Conservation (phyloP, 1,140 invertebrate genomes). For the Zaprionus kolodkinae region DNA sequence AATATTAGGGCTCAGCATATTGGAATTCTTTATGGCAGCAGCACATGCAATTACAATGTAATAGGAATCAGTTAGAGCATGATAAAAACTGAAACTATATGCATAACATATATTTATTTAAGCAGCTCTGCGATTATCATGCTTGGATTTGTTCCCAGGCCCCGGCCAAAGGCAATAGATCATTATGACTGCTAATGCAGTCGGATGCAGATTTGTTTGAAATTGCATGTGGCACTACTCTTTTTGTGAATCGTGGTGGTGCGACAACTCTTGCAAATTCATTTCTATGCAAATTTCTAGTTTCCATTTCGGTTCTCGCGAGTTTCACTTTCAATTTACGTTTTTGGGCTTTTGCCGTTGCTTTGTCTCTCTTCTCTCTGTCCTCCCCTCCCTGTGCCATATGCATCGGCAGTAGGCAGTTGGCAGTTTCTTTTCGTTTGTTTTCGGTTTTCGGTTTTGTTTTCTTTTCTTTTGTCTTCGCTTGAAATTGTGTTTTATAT, state of each 20-base stretch:
- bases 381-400: not conserved
- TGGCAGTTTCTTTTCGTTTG: constrained; percentile 29
- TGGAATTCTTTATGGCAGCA: constrained; percentile 57
- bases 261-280: constrained; percentile 74
- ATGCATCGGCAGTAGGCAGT: constrained; percentile 3
- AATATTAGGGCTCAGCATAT: constrained; percentile 21
- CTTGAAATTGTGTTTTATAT: constrained; percentile 81
- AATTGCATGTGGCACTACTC: not conserved
- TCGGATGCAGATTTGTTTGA: constrained; percentile 3
- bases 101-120: not conserved
- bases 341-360: constrained; percentile 67
- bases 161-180: not conserved
- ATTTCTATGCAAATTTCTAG: constrained; percentile 83
- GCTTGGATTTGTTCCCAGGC: not conserved
- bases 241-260: not conserved
- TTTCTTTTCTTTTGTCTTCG: constrained; percentile 71
- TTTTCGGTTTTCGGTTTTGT: constrained; percentile 37
- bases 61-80: constrained; percentile 17
- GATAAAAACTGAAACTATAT: constrained; percentile 8
- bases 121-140: not conserved
- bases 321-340: constrained; percentile 79
- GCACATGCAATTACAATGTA: constrained; percentile 55
- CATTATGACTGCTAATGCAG: constrained; percentile 9
- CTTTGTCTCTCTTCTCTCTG: constrained; percentile 39
- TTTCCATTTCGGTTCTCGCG: constrained; percentile 72